A percentile compares a stretch with the other conserved stretches of the same genome.
These are phyloP conservation scores for Nomada hirtipes DNA, from an alignment of 2,888 invertebrate species.

Conservation along the genomic window DNA sequence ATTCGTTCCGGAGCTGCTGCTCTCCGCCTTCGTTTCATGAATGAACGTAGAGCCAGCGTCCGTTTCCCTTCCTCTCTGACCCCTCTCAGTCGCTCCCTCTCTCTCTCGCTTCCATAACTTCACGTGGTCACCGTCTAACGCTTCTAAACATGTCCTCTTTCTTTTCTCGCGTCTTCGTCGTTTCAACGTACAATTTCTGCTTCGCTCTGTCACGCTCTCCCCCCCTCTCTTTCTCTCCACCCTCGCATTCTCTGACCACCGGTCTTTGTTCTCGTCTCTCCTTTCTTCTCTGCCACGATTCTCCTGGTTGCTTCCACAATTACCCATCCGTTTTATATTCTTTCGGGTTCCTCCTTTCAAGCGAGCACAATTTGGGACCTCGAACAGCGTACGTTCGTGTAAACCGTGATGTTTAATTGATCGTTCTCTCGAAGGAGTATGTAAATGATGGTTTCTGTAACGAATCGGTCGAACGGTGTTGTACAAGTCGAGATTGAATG, in stretches of 20 bases:
- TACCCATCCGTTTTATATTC: conserved; percentile 5
- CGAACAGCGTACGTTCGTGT: conserved; percentile 7
- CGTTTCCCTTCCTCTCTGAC: conserved; percentile 36
- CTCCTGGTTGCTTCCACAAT: conserved; percentile 1
- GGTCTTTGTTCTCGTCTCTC: conserved; percentile 23
- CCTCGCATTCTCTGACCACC: conserved; percentile 2
- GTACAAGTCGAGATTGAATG: conserved; percentile 8
- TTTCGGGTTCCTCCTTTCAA: background rate
- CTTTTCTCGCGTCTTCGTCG: background rate
- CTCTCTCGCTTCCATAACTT: conserved; percentile 11
- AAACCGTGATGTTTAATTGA: conserved; percentile 29
- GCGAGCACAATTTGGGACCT: conserved; percentile 4
- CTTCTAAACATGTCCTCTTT: conserved; percentile 27
- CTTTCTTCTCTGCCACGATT: background rate
- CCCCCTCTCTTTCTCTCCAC: conserved; percentile 20
- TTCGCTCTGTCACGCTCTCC: conserved; percentile 35
- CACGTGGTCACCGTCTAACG: conserved; percentile 56
- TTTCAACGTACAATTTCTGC: conserved; percentile 25
- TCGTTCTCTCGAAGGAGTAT: background rate
- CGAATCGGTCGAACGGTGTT: too few relatives aligned
- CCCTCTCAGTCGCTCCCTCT: background rate
- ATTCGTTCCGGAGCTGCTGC: conserved; percentile 63
- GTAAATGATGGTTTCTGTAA: conserved; percentile 20
- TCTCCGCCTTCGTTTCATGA: conserved; percentile 74
- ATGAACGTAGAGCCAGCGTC: conserved; percentile 77